These are phyloP conservation scores for Epistrophella euchroma DNA, from an alignment of 2,888 invertebrate genomes.

Conservation along the genomic window DNA sequence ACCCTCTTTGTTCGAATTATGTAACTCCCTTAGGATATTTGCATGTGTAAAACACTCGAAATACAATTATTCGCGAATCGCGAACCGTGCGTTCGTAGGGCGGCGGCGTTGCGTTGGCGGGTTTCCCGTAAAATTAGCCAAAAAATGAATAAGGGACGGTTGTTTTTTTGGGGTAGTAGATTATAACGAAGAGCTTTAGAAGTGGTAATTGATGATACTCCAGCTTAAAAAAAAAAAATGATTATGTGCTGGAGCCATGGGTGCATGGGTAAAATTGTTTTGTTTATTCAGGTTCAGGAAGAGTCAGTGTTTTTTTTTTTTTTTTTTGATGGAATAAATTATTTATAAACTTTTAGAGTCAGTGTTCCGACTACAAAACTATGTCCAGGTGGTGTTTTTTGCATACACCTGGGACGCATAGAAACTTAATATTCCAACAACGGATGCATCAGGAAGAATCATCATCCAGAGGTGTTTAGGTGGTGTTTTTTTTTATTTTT, in stretches of 20 bases:
- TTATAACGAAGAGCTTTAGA: not conserved
- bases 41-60: constrained; percentile 10
- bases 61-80: constrained; percentile 30
- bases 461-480: not conserved
- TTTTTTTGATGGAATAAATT: constrained; percentile 29
- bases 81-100: constrained; percentile 21
- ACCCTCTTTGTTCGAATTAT: constrained; percentile 29
- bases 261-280: constrained; percentile 48
- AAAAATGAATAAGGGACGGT: not conserved
- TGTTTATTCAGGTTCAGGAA: constrained; percentile 61
- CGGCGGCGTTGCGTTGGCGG: not conserved
- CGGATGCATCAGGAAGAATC: constrained; percentile 19
- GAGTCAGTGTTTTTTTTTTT: not conserved
- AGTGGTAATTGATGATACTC: constrained; percentile 64
- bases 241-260: constrained; percentile 17
- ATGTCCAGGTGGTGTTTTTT: not conserved
- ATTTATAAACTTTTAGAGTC: constrained; percentile 12
- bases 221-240: not conserved
- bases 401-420: constrained; percentile 23
- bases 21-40: constrained; percentile 13
- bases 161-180: not conserved
- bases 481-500: not conserved
- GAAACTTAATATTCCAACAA: constrained; percentile 13
- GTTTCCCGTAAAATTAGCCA: constrained; percentile 43
- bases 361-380: not conserved